Percentiles rank a stretch among this genome's conserved stretches.
These are phyloP conservation scores for Euura saliciscinereae DNA, from an alignment of 1,140 invertebrate species.

Conservation along the genomic window DNA sequence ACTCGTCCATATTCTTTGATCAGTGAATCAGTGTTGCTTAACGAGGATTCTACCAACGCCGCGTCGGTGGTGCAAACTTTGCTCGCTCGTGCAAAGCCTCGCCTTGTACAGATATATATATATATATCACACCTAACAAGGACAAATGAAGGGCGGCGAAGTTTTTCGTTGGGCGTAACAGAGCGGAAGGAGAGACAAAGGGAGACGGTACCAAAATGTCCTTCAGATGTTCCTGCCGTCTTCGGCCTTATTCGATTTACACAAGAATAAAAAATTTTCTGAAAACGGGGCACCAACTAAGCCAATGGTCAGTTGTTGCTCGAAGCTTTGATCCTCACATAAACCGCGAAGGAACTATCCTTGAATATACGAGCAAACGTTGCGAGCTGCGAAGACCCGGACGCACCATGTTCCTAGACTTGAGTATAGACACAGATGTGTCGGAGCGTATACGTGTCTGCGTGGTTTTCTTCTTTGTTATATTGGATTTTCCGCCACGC, in stretches of 20 bases:
- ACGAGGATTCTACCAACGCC: background rate
- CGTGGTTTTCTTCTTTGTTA: background rate
- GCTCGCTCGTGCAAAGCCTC: background rate
- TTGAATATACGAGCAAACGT: background rate
- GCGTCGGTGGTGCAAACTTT: background rate
- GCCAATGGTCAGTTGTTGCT: background rate
- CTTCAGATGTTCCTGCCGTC: too few relatives aligned
- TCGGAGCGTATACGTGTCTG: background rate
- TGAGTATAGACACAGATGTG: background rate
- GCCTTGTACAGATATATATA: constrained; percentile 1
- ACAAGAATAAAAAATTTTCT: too few relatives aligned
- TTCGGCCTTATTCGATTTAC: too few relatives aligned
- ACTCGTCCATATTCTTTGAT: background rate
- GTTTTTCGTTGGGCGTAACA: background rate
- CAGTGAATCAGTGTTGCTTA: background rate
- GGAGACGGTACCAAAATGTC: too few relatives aligned
- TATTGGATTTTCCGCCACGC: constrained; percentile 11
- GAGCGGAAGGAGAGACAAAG: background rate
- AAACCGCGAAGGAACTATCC: background rate
- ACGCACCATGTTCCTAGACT: background rate
- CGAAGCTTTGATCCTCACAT: background rate
- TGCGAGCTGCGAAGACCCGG: background rate
- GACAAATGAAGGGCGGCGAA: background rate
- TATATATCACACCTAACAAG: background rate
- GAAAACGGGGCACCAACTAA: too few relatives aligned